Conservation (phyloP, 1,140 invertebrate species). For the Penaeus japonicus region DNA sequence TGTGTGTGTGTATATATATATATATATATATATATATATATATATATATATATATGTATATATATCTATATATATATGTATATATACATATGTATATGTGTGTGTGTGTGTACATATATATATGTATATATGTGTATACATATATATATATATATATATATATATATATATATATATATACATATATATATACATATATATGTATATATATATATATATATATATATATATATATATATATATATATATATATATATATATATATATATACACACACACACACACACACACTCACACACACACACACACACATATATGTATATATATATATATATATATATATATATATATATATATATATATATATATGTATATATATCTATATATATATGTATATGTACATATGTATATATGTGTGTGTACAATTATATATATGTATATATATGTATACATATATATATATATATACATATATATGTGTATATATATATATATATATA, state of each 20-base stretch:
- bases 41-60: background rate
- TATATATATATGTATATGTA: background rate
- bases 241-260: background rate
- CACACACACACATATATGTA: background rate
- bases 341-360: conserved; percentile 6
- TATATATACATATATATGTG: background rate
- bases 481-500: background rate
- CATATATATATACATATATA: background rate
- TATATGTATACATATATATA: background rate
- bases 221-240: background rate
- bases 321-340: background rate
- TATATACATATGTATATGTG: background rate
- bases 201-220: conserved; percentile 4
- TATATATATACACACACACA: background rate
- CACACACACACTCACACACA: background rate
- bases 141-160: background rate
- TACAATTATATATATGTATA: background rate
- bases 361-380: background rate
- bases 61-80: background rate
- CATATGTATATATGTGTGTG: background rate
- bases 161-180: background rate
- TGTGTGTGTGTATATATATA: background rate
- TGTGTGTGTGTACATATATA: background rate
- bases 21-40: conserved; percentile 6
- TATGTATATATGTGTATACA: background rate